Evolutionary conservation across 1,140 invertebrate genomes (phyloP).

Genomic region (Bombyx mori): DNA sequence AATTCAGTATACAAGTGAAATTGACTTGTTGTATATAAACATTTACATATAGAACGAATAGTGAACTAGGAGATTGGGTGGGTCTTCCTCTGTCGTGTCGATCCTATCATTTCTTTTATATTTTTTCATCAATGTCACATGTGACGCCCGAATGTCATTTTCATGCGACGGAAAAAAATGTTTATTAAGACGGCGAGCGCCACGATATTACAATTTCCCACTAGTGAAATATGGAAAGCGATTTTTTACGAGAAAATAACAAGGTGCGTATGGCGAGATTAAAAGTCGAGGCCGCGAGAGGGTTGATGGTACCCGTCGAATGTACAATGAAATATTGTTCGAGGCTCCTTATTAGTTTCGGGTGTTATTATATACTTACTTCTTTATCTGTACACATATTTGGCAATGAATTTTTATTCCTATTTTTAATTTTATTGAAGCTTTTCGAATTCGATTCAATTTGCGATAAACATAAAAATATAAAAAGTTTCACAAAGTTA

Average conservation of each 20-base stretch:
- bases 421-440: too few relatives aligned
- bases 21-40: too few relatives aligned
- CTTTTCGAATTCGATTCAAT: too few relatives aligned
- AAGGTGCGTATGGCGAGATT: conserved; percentile 58
- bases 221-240: conserved; percentile 69
- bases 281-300: conserved; percentile 33
- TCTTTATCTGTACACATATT: too few relatives aligned
- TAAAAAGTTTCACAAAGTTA: too few relatives aligned
- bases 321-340: too few relatives aligned
- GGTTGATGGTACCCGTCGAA: conserved; percentile 5
- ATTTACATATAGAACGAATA: too few relatives aligned
- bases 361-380: too few relatives aligned
- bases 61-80: background rate
- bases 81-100: conserved; percentile 20
- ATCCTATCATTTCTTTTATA: conserved; percentile 66
- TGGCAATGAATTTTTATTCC: too few relatives aligned
- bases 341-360: too few relatives aligned
- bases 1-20: too few relatives aligned
- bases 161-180: conserved; percentile 66
- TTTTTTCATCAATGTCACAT: conserved; percentile 71
- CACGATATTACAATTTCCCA: conserved; percentile 67
- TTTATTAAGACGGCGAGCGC: conserved; percentile 60
- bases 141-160: conserved; percentile 69
- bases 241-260: conserved; percentile 69
- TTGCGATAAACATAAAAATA: too few relatives aligned